phyloP scores from a whole-genome alignment of 2,888 invertebrate genomes.

The Drosophila maculinotata region DNA sequence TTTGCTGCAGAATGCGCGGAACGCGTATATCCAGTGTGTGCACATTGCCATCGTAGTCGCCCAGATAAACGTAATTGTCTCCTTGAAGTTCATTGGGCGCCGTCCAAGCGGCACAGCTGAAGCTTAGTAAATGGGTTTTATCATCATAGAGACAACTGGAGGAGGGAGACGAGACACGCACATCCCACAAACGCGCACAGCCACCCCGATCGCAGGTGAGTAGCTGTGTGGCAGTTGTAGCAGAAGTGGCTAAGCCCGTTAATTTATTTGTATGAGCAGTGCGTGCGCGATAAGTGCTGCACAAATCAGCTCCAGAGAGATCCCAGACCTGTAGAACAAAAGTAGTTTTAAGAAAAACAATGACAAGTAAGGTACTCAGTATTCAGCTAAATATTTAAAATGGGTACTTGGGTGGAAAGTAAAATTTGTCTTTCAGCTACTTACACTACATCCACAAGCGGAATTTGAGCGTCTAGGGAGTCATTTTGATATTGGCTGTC shows the following conservation, averaged over 20 bases:
- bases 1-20: conserved; percentile 44
- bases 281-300: conserved; percentile 46
- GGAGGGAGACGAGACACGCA: conserved; percentile 41
- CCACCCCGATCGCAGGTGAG: conserved; percentile 69
- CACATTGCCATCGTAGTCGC: conserved; percentile 66
- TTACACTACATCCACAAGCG: too few species aligned
- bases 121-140: conserved; percentile 50
- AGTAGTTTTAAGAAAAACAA: background rate
- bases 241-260: conserved; percentile 56
- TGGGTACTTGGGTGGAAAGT: too few species aligned
- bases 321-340: conserved; percentile 81
- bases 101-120: conserved; percentile 59
- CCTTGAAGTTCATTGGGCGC: conserved; percentile 44
- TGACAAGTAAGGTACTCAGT: too few species aligned
- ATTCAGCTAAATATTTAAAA: too few species aligned
- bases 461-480: too few species aligned
- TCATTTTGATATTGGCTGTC: too few species aligned
- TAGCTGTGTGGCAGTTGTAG: conserved; percentile 29
- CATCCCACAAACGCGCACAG: conserved; percentile 62
- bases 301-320: conserved; percentile 79
- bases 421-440: too few species aligned
- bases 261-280: conserved; percentile 53
- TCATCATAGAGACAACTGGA: conserved; percentile 59
- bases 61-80: conserved; percentile 59
- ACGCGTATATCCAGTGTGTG: conserved; percentile 62